Base-by-base conservation (phyloP, 2,113 vertebrate genomes). In the Petromus typicus region DNA sequence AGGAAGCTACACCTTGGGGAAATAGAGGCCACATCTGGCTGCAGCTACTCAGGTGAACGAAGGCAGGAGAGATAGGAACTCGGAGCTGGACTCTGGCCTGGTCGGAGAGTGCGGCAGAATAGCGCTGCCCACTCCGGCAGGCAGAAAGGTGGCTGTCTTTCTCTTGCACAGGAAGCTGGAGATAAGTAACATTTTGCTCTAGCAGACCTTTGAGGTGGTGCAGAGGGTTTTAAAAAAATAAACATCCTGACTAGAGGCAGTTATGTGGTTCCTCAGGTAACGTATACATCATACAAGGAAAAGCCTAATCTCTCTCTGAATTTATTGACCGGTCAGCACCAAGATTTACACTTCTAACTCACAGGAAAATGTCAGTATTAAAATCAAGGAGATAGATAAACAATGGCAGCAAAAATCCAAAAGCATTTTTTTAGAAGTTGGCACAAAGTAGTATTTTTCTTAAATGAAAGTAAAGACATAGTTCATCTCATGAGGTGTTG, bases 191-290 rank as follows among this genome's bases (percentile, higher is more conserved):
- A 64, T 45, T 91, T 95, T 66, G 61, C n/a, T 82, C 88, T 81
- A 66, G 66, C 37, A 57, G 57, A 59, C 0, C 82, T 59, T 7
- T 64, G 64, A 63, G n/a, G 40, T 71, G 75, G 59, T 45, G 56
- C 79, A 91, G 86, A 23, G 51, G 51, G 63, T 82, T 95, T 95
- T 86, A 63, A 18, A 87, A 17, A 83, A 69, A 78, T 78, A 85
- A 69, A 71, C 18, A 87, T 69, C 25, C 16, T 17, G 45, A 92
- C 43, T 1, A 25, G 27, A 94, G 43, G 25, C 8, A 69, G 11
- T 79, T 91, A 96, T 89, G 90, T 71, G 94, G 22, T 34, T 89
- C 82, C 10, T 17, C 54, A 51, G 61, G n/a, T 87, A 84, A 81
- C 78, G 18, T 93, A 91, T 80, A 76, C 43, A 34, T 2, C 75